These are phyloP conservation scores for Serripes groenlandicus DNA, from an alignment of 2,888 invertebrate species.

Conservation along the genomic window DNA sequence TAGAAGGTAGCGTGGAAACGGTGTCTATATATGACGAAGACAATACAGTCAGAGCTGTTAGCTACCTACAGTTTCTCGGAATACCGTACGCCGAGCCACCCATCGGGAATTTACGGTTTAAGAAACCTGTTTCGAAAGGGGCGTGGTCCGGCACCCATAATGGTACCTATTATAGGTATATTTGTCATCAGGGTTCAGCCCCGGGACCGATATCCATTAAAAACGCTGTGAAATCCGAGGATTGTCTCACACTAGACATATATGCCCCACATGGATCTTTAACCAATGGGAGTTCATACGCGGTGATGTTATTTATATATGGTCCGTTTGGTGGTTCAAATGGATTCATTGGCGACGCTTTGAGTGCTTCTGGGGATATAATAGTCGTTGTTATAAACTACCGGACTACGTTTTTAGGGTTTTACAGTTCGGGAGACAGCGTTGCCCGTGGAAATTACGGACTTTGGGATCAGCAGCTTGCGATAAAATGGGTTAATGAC, in stretches of 20 bases:
- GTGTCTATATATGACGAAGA: neutral
- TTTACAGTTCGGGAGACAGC: conserved; percentile 86
- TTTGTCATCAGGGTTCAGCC: conserved; percentile 33
- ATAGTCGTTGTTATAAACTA: conserved; percentile 88
- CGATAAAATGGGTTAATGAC: conserved; percentile 88
- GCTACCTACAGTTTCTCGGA: conserved; percentile 45
- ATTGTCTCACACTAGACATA: conserved; percentile 59
- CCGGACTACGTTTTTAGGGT: conserved; percentile 87
- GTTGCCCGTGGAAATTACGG: conserved; percentile 87
- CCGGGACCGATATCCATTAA: neutral
- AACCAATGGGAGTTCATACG: conserved; percentile 73
- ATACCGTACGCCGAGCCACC: conserved; percentile 63
- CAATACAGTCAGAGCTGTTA: neutral
- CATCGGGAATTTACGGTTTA: conserved; percentile 40
- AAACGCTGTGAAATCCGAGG: conserved; percentile 36
- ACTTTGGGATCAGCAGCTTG: conserved; percentile 86
- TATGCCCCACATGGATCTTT: conserved; percentile 35
- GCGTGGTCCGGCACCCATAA: conserved; percentile 44
- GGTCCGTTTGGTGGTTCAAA: conserved; percentile 82
- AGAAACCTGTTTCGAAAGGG: conserved; percentile 43
- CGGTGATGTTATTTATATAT: conserved; percentile 87
- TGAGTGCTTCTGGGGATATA: conserved; percentile 84
- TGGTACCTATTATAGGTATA: conserved; percentile 42
- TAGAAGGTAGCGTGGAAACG: neutral
- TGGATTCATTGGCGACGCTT: conserved; percentile 83